Evolutionary conservation across 2,113 vertebrate species (phyloP).

Genomic region (Burhinus bistriatus): DNA sequence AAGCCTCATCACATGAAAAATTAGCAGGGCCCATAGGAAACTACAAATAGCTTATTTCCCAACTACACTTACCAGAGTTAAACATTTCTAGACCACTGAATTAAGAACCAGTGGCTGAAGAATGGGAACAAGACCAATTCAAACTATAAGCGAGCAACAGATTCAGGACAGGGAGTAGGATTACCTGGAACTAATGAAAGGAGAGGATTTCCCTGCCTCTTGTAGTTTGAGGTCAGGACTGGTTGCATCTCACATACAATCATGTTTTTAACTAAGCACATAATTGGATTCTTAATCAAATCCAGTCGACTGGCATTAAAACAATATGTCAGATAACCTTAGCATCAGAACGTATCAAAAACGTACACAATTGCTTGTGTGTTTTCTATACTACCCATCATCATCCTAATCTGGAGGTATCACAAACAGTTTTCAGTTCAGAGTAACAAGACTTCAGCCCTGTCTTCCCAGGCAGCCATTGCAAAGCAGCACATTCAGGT

Average conservation of each 20-base stretch:
- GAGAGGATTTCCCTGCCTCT: neutral
- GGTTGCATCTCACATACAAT: neutral
- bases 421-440: neutral
- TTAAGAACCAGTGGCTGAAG: neutral
- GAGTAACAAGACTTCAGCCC: neutral
- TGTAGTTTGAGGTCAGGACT: neutral
- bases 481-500: neutral
- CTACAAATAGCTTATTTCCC: conserved; percentile 12
- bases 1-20: conserved; percentile 43
- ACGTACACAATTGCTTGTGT: neutral
- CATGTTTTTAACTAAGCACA: neutral
- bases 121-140: neutral
- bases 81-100: neutral
- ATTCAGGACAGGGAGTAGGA: neutral
- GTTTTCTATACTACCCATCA: neutral
- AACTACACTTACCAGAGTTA: neutral
- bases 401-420: neutral
- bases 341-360: neutral
- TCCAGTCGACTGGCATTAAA: neutral
- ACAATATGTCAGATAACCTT: neutral
- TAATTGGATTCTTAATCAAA: neutral
- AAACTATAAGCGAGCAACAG: neutral
- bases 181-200: neutral
- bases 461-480: neutral
- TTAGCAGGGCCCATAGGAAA: conserved; percentile 1